Conservation (phyloP, 2,113 vertebrate species). For the Notechis scutatus region DNA sequence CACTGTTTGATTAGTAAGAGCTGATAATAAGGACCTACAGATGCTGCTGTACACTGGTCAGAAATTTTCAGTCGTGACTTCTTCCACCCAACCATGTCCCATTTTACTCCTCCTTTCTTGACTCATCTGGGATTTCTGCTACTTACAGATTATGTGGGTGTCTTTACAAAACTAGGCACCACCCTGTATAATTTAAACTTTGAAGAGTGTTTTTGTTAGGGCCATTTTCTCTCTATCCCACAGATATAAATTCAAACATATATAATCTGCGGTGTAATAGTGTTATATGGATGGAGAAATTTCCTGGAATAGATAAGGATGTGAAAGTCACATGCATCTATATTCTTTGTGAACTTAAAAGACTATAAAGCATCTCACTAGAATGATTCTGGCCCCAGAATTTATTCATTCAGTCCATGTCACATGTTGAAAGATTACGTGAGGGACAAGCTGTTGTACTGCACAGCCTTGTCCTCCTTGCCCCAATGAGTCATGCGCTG, state of each 20-base stretch:
- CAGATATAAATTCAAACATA: not conserved
- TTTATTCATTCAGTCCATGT: not conserved
- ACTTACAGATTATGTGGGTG: not conserved
- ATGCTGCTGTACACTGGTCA: slow-evolving; percentile 26
- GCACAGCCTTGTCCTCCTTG: not conserved
- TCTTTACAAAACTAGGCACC: not conserved
- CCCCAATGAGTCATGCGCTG: not conserved
- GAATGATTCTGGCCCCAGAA: not conserved
- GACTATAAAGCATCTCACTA: not conserved
- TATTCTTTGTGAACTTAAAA: not conserved
- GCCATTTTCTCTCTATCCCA: not conserved
- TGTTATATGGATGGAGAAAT: not conserved
- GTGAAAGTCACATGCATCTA: not conserved
- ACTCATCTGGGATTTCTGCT: not conserved
- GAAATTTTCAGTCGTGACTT: not conserved
- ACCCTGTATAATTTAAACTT: not conserved
- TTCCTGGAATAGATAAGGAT: not conserved
- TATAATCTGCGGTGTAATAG: not conserved
- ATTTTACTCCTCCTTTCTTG: not conserved
- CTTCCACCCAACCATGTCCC: not conserved
- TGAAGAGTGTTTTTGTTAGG: not conserved
- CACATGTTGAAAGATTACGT: not conserved
- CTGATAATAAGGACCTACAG: not conserved
- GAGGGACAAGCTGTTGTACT: not conserved
- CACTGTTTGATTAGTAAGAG: not conserved